Conservation (phyloP, 2,888 invertebrate species). For the Microctonus brassicae region DNA sequence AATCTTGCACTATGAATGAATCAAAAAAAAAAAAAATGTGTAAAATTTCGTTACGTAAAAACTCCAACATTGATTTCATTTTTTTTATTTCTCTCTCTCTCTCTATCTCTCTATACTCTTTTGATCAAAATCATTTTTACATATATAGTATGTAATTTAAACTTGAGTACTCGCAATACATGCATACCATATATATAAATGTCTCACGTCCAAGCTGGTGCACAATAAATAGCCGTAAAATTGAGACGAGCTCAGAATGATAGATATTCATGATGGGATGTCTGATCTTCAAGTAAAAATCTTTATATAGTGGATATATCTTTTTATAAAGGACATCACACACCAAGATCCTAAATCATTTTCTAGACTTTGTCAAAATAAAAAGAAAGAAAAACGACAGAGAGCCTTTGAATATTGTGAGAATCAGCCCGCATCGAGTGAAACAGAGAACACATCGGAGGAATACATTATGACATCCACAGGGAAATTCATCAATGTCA, state of each 20-base stretch:
- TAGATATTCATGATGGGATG: constrained; percentile 36
- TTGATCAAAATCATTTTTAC: background rate
- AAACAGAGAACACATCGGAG: too few relatives aligned
- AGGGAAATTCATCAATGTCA: too few relatives aligned
- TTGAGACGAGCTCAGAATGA: constrained; percentile 39
- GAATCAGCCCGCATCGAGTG: background rate
- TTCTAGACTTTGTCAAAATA: constrained; percentile 1
- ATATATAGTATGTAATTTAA: background rate
- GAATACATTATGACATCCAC: too few relatives aligned
- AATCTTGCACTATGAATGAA: background rate
- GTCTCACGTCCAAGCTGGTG: background rate
- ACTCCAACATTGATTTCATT: too few relatives aligned
- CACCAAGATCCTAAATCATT: constrained; percentile 4
- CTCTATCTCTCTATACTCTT: too few relatives aligned
- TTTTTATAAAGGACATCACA: background rate
- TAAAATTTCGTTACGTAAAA: too few relatives aligned
- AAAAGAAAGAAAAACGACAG: background rate
- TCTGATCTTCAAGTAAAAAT: background rate
- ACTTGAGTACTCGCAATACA: background rate
- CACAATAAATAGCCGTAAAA: constrained; percentile 38
- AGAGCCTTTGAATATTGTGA: constrained; percentile 14
- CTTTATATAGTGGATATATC: background rate
- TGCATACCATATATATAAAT: background rate
- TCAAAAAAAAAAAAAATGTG: too few relatives aligned
- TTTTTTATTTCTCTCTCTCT: too few relatives aligned